A percentile compares a stretch with the other conserved stretches of the same genome.
These are phyloP conservation scores for Seriola rivoliana DNA, from an alignment of 2,113 vertebrate genomes.

Conservation along the genomic window DNA sequence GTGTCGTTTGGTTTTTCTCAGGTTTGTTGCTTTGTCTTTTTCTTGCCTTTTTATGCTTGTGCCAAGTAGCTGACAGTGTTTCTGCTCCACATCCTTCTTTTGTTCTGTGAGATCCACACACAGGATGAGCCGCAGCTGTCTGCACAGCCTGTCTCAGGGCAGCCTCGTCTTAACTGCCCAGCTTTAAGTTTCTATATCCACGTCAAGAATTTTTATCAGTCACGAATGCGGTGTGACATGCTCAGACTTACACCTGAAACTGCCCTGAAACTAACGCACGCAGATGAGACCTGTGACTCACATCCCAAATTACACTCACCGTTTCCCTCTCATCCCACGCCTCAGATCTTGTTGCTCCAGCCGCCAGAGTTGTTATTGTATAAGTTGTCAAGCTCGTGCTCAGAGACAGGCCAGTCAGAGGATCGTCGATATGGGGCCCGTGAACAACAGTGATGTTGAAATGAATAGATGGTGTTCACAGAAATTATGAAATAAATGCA, in stretches of 20 bases:
- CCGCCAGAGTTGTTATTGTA: not conserved
- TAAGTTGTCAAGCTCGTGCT: no score
- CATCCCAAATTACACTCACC: not conserved
- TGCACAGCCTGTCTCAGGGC: not conserved
- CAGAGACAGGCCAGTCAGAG: not conserved
- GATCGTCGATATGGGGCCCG: not conserved
- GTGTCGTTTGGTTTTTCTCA: not conserved
- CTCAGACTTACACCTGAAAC: slow-evolving; percentile 44
- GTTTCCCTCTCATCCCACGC: not conserved
- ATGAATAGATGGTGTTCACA: not conserved
- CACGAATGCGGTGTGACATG: slow-evolving; percentile 11
- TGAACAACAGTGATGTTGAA: not conserved
- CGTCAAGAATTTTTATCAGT: not conserved
- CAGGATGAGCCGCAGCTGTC: slow-evolving; percentile 8
- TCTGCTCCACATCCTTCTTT: not conserved
- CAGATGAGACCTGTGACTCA: slow-evolving; percentile 26
- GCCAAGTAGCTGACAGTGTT: not conserved
- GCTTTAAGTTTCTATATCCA: not conserved
- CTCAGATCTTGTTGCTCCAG: not conserved
- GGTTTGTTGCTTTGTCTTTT: not conserved
- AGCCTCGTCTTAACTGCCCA: not conserved
- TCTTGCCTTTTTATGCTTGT: slow-evolving; percentile 3
- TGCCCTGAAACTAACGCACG: not conserved
- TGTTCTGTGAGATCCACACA: slow-evolving; percentile 1
- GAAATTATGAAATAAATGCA: not conserved